phyloP scores from a whole-genome alignment of 2,113 vertebrate species.

The Chloroceryle aenea region DNA sequence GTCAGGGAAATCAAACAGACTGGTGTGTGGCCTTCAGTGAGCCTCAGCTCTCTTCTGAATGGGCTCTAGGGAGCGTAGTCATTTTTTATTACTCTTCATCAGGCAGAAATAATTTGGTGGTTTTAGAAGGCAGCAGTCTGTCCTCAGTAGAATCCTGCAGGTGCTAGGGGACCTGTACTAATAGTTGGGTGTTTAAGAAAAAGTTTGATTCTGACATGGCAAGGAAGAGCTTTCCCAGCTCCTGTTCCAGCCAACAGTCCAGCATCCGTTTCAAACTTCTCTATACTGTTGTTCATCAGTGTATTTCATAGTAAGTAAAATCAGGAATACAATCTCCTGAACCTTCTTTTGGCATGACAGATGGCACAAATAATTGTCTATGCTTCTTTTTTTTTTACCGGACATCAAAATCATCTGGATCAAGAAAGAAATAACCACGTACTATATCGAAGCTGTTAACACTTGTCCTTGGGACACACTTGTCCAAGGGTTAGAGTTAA shows the following conservation, averaged over 20 bases:
- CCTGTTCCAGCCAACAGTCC: background rate
- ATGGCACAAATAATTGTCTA: background rate
- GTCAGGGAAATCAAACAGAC: background rate
- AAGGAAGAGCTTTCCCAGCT: background rate
- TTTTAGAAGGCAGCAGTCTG: background rate
- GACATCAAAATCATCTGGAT: background rate
- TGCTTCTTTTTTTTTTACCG: background rate
- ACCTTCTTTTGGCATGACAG: background rate
- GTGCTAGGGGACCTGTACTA: background rate
- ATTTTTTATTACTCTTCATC: background rate
- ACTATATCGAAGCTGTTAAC: background rate
- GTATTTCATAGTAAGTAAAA: background rate
- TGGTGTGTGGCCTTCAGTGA: background rate
- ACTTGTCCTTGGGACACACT: background rate
- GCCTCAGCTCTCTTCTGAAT: background rate
- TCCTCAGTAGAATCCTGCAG: background rate
- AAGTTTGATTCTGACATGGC: background rate
- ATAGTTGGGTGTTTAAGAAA: background rate
- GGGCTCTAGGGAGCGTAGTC: fast-evolving
- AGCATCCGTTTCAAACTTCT: background rate
- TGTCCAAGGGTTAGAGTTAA: background rate
- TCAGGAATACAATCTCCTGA: background rate
- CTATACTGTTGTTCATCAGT: background rate
- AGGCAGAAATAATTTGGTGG: background rate
- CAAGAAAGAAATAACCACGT: background rate